These are phyloP conservation scores for Okapia johnstoni DNA, from an alignment of 2,113 vertebrate species.

Conservation along the genomic window DNA sequence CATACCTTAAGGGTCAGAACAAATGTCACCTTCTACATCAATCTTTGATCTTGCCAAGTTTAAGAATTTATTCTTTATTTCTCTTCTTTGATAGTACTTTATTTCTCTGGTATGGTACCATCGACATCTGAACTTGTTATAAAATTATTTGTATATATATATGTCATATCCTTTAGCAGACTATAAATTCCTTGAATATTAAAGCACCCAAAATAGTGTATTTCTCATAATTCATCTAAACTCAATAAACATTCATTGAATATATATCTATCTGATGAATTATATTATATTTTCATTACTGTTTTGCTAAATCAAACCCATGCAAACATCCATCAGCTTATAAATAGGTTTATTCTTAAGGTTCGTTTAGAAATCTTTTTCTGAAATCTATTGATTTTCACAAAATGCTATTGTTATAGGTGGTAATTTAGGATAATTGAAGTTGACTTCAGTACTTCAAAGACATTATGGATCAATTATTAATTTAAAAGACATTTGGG, in stretches of 20 bases:
- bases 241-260: neutral
- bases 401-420: neutral
- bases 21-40: neutral
- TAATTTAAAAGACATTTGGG: neutral
- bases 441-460: neutral
- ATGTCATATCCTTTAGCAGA: neutral
- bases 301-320: neutral
- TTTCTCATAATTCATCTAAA: neutral
- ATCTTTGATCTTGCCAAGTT: neutral
- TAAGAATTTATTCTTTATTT: neutral
- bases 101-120: neutral
- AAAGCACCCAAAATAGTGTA: neutral
- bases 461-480: neutral
- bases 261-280: neutral
- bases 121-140: neutral
- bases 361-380: neutral
- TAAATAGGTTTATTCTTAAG: neutral
- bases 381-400: neutral
- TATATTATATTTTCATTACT: neutral
- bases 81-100: neutral
- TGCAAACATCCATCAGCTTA: neutral
- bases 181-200: neutral
- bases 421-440: neutral
- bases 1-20: neutral
- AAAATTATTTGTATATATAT: neutral